Percentiles rank a stretch among this genome's conserved stretches.
These are phyloP conservation scores for Griposia aprilina DNA, from an alignment of 2,888 invertebrate genomes.

Conservation along the genomic window DNA sequence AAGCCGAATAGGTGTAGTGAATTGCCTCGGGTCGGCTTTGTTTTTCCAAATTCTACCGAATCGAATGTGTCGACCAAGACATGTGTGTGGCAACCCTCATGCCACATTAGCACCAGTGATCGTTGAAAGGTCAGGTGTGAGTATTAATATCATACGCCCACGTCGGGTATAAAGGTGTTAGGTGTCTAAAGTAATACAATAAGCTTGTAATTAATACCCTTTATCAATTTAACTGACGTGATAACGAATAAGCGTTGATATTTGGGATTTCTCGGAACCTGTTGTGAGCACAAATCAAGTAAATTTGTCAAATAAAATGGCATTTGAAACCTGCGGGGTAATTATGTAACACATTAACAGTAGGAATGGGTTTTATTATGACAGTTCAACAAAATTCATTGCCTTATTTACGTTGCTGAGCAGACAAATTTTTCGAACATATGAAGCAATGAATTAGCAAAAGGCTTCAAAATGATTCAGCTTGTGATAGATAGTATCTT, in stretches of 20 bases:
- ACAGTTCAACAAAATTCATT: too few species aligned
- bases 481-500: too few species aligned
- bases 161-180: constrained; percentile 10
- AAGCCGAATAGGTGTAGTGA: background rate
- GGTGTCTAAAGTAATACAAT: constrained; percentile 27
- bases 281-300: background rate
- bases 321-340: background rate
- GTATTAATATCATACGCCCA: constrained; percentile 22
- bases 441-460: too few species aligned
- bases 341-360: too few species aligned
- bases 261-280: background rate
- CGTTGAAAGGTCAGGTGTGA: constrained; percentile 32
- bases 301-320: background rate
- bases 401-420: too few species aligned
- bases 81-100: background rate
- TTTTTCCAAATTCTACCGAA: background rate
- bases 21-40: background rate
- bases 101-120: background rate
- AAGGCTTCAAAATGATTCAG: too few species aligned
- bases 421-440: too few species aligned
- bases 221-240: constrained; percentile 3
- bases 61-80: background rate
- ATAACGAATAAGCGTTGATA: background rate
- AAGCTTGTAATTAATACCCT: constrained; percentile 21
- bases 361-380: too few species aligned